Percentiles rank a stretch among this genome's conserved stretches.
Conservation (phyloP, 2,113 vertebrate species). For the Alligator mississippiensis region DNA sequence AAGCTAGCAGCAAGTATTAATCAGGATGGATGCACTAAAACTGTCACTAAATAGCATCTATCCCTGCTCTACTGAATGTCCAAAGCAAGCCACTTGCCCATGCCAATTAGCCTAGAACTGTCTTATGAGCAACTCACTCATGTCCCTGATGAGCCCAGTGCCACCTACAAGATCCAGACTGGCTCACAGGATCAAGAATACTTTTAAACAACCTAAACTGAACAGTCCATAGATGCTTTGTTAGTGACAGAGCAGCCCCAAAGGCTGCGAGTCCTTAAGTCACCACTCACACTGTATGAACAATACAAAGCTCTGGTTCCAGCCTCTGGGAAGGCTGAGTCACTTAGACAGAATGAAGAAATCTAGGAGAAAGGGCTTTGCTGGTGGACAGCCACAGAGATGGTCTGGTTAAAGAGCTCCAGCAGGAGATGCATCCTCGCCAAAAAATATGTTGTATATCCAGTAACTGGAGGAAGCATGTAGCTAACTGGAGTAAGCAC, state of each 20-base stretch:
- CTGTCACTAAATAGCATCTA: neutral
- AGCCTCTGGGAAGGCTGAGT: constrained; percentile 20
- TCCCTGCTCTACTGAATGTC: neutral
- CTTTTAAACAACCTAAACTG: neutral
- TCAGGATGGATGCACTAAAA: neutral
- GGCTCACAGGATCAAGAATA: neutral
- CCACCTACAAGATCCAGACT: neutral
- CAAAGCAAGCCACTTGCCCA: neutral
- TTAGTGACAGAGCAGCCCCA: neutral
- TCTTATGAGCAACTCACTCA: neutral
- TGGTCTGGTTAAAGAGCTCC: neutral
- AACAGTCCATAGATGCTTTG: neutral
- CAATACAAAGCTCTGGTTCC: constrained; percentile 66
- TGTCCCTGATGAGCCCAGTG: neutral
- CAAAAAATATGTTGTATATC: neutral
- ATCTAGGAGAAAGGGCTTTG: neutral
- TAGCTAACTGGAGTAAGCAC: neutral
- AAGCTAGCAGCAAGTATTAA: constrained; percentile 49
- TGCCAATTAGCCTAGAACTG: neutral
- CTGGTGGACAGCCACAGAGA: neutral
- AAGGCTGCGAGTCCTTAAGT: neutral
- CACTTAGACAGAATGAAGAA: constrained; percentile 40
- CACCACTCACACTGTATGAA: constrained; percentile 12
- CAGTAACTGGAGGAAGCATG: neutral
- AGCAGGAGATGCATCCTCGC: neutral